Base-by-base conservation (phyloP, 2,888 invertebrate species). In the Pollenia labialis region DNA sequence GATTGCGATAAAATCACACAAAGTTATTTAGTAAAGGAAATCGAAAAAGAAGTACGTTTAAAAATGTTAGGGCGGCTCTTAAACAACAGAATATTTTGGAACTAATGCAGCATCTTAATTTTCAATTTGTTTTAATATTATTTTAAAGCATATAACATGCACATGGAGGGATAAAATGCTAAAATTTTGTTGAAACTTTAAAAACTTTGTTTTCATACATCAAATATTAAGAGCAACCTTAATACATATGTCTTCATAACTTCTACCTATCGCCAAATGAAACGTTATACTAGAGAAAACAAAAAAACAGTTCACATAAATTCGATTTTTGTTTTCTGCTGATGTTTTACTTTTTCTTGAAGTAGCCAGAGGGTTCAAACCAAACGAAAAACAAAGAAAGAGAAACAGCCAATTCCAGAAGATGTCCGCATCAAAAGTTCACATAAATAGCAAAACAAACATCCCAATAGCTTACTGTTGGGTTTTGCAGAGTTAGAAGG, bases 1-100 rank as follows among this genome's bases (percentile, higher is more conserved):
- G 69, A 85, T 85, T 85, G 77, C 56, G 77, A 82, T 82, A 79
- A 77, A 85, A 82, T 85, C 72, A 79, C 50, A 82, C 52, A 69
- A 80, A 69, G n/a, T 83, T 80, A 71, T 75, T 84, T 79, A 60
- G 72, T 56, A 12, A 77, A 69, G 82, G 62, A 76, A 75, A 76
- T 60, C 11, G 66, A 62, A 75, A 62, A 52, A 54, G 9, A 69
- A 14, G 9, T 46, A 64, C 14, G 14, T 56, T 56, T 46, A 32
- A 9, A 48, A 68, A 56, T 48, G 77, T 44, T 76, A 82, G 54
- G 69, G 62, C 0, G 14, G 52, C 14, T 8, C 12, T 62, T 9
- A 9, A 11, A 9, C 0, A 32, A 32, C 4, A 32, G 32, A 32
- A 32, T 32, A 32, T 32, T 32, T 32, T 1, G 32, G 6, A 32